Base-by-base conservation (phyloP, 2,797 vertebrate species). In the Gouania willdenowi region DNA sequence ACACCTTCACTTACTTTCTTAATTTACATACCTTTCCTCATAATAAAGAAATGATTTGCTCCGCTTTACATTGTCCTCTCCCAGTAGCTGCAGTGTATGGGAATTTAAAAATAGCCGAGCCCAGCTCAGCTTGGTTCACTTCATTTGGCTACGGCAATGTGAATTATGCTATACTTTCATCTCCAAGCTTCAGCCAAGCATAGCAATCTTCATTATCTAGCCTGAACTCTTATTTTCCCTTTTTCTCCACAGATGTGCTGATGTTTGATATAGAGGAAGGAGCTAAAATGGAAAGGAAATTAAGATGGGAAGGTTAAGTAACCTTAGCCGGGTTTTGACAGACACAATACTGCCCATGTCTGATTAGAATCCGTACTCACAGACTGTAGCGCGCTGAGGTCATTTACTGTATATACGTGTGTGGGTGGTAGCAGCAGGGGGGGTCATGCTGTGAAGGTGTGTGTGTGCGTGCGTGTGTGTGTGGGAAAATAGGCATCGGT, bases 221-320 rank as follows among this genome's bases (percentile, higher is more conserved):
- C 57, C 52, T n/a, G 41, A 47, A 20, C 69, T 54, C 57, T 61
- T 59, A 54, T 46, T 42, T 61, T 53, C 25, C 41, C 56, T 18
- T 5, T 6, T 20, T 6, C 20, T 20, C 49, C 52, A 50, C 65
- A 79, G 74, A 84, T 77, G 71, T 74, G 77, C 66, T 74, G 78
- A 81, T 82, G 82, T 81, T 82, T 86, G 78, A 85, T 85, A 86
- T 47, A 69, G 70, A 79, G 76, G 79, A 80, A 80, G 70, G 60
- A 68, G 70, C 75, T 74, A 74, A 80, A 82, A 85, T 82, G 78
- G 75, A 83, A 82, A 75, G 76, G 84, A 85, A 86, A 85, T 85
- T 77, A 85, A 77, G 77, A 76, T 73, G 67, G 65, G 74, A 77
- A 81, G 81, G 82, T 86, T 82, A 80, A 81, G 76, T 81, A 83